Conservation (phyloP, 1,140 invertebrate species). For the Chrysomallon squamiferum region DNA sequence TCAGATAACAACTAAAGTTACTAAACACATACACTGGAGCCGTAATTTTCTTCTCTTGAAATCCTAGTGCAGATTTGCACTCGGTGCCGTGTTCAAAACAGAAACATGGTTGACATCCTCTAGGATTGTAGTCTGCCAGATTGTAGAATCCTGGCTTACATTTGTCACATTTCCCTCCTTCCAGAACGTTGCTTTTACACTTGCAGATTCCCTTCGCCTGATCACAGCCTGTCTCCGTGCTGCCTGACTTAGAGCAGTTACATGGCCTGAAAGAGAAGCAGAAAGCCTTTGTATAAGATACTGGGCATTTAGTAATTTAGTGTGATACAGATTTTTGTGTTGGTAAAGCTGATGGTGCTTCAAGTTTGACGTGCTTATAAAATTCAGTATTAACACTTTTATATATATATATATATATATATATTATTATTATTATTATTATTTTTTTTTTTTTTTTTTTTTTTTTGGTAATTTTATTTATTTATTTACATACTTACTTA, state of each 20-base stretch:
- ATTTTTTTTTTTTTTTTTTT: too few species aligned
- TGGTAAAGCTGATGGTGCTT: too few species aligned
- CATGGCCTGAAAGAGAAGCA: conserved; percentile 74
- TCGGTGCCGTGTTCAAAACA: conserved; percentile 10
- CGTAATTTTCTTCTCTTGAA: background rate
- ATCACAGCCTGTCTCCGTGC: conserved; percentile 76
- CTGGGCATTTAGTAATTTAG: too few species aligned
- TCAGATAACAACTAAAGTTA: too few species aligned
- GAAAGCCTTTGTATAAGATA: too few species aligned
- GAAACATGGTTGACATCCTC: conserved; percentile 77
- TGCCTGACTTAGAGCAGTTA: conserved; percentile 92
- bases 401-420: too few species aligned
- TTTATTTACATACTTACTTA: too few species aligned
- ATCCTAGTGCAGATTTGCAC: conserved; percentile 14
- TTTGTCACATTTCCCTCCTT: conserved; percentile 81
- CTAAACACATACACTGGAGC: background rate
- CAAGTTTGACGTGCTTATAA: too few species aligned
- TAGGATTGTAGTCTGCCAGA: conserved; percentile 76
- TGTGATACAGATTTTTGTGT: too few species aligned
- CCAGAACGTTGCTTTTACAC: conserved; percentile 80
- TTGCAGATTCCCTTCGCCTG: conserved; percentile 73
- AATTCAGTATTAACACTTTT: too few species aligned
- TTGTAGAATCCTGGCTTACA: conserved; percentile 94
- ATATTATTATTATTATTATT: too few species aligned
- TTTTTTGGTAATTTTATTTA: too few species aligned